Evolutionary conservation across 2,888 invertebrate species (phyloP), one percentile per base, ranked within the genome.

Genomic region (Polyommatus iphigenia): DNA sequence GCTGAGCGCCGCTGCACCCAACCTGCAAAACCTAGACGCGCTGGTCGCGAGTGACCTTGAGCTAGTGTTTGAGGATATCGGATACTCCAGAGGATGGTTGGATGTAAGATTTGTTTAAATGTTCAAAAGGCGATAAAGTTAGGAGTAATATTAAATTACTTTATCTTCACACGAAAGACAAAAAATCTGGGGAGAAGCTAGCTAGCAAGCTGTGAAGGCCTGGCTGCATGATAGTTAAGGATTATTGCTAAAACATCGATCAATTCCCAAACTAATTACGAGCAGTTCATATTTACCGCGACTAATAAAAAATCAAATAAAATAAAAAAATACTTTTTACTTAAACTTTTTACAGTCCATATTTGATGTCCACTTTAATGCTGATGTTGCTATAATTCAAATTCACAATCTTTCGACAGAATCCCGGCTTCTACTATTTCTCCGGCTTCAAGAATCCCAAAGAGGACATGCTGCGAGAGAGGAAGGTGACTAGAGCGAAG

Each of bases 21-120:
- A 91, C 8, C 87, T 95, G 32, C 88, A 87, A 57, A 89, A 89
- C 32, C 82, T 95, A 18, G 91, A 92, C n/a, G 94, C 92, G 13
- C 90, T 95, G 29, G 90, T 94, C 10, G 86, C 87, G 76, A 95
- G 95, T 80, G 87, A 92, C 80, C 84, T 95, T 15, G 91, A 94
- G 80, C 88, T 95, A 3, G 90, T 94, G 7, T 91, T 95, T 46
- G 95, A 95, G 83, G 92, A 94, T 77, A 90, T 91, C 54, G 94
- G 94, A 1, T 95, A 94, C 80, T 91, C 91, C 0, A 89, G 90
- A 76, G 90, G 91, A 0, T 93, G 93, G 93, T 86, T 93, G 24
- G 91, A 91, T 41, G 92, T 93, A 80, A 79, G 85, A 32, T 15
- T 24, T 71, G 2, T n/a, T 78, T 62, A 8, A 5, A 41, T 41